Evolutionary conservation across 2,888 invertebrate genomes (phyloP), one percentile per base, ranked within the genome.

Genomic region (Julus scandinavius): DNA sequence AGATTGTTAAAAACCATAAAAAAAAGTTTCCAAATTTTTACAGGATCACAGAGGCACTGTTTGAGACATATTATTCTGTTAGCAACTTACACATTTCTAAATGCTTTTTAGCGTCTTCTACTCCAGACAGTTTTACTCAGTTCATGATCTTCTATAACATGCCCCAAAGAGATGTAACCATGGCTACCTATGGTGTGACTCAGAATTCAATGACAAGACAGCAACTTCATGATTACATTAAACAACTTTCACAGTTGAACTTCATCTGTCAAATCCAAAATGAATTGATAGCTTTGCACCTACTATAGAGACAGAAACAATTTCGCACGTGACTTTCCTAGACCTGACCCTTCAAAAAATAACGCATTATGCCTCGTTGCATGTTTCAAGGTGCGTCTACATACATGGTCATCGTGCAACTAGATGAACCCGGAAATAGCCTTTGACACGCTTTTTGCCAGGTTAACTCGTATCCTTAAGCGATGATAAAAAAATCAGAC

Each of bases 401-500:
- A 45, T 45, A 45, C 45, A 72, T 72, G 72, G 72, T 72, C 72
- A 72, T 72, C 72, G 29, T 11, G n/a, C 29, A 29, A n/a, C 72
- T 29, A 72, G 5, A 11, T 72, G 72, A 72, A 72, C 72, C 72
- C 29, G 72, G 72, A 72, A 72, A 72, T 72, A 72, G 72, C 72
- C 72, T 72, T 72, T 72, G 72, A 72, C 72, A 72, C 72, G n/a
- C 6, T 72, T 72, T 72, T 72, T 72, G 72, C 72, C 72, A 72
- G 72, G 29, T 72, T 72, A 72, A 72, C 72, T 72, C 72, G 29
- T 72, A 29, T 29, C 72, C 72, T 29, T 72, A 29, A 29, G 72
- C 72, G 13, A 29, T 29, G 72, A 29, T 29, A 29, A 13, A 29
- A 72, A 72, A 72, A 72, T 72, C 72, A 29, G 72, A 72, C 72